phyloP scores from a whole-genome alignment of 2,113 vertebrate species.

The Clarias magur region DNA sequence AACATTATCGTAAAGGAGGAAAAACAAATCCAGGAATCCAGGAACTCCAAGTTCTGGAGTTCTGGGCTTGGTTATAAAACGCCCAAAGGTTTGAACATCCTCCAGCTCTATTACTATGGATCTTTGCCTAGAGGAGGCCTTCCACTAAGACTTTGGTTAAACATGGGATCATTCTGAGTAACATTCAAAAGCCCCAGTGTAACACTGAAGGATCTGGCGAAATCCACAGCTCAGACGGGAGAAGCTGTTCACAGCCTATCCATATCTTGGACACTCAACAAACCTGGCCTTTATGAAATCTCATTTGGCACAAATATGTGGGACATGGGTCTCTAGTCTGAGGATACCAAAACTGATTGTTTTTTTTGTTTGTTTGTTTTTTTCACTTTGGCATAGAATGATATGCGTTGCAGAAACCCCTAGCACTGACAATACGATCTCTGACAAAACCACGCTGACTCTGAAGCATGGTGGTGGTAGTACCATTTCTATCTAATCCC shows the following conservation, averaged over 20 bases:
- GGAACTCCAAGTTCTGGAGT: neutral
- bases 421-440: neutral
- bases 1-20: neutral
- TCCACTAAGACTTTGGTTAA: neutral
- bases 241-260: neutral
- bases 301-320: neutral
- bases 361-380: neutral
- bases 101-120: neutral
- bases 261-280: neutral
- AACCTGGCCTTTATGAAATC: neutral
- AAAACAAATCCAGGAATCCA: neutral
- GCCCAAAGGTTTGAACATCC: neutral
- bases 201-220: neutral
- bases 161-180: neutral
- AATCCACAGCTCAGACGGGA: neutral
- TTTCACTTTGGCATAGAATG: neutral
- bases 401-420: neutral
- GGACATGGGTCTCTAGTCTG: neutral
- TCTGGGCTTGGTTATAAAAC: neutral
- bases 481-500: neutral
- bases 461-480: conserved; percentile 2
- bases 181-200: neutral
- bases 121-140: neutral
- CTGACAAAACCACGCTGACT: neutral
- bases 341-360: neutral